These are phyloP conservation scores for Phylloscopus trochilus DNA, from an alignment of 2,113 vertebrate species.

Conservation along the genomic window DNA sequence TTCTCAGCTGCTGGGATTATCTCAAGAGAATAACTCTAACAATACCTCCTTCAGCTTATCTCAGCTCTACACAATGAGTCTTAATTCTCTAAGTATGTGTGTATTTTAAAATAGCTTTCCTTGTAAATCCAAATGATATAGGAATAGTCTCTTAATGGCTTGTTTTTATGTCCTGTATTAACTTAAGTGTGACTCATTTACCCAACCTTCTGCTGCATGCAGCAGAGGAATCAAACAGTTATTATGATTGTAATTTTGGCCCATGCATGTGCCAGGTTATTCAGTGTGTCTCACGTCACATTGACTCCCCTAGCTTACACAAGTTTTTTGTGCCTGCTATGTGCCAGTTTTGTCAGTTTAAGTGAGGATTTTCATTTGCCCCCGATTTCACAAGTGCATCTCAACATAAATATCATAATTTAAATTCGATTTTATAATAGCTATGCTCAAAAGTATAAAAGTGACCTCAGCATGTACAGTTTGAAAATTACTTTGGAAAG, in stretches of 20 bases:
- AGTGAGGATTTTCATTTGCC: neutral
- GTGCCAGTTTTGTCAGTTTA: neutral
- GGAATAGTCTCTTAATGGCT: neutral
- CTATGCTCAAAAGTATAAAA: neutral
- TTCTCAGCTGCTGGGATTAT: neutral
- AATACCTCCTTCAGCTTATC: neutral
- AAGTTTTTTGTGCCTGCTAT: neutral
- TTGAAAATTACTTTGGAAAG: neutral
- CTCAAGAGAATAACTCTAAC: neutral
- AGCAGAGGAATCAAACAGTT: neutral
- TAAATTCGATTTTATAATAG: neutral
- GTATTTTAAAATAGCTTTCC: constrained; percentile 29
- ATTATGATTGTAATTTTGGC: neutral
- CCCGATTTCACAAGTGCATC: neutral
- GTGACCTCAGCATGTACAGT: neutral
- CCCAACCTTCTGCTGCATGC: neutral
- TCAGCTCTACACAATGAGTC: neutral
- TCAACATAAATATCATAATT: neutral
- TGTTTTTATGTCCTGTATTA: constrained; percentile 38
- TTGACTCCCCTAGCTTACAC: neutral
- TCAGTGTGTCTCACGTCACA: neutral
- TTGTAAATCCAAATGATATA: constrained; percentile 1
- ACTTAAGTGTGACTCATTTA: constrained; percentile 38
- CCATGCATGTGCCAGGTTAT: neutral
- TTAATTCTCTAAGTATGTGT: constrained; percentile 2